Base-by-base conservation (phyloP, 1,140 invertebrate genomes). In the Sipha flava region DNA sequence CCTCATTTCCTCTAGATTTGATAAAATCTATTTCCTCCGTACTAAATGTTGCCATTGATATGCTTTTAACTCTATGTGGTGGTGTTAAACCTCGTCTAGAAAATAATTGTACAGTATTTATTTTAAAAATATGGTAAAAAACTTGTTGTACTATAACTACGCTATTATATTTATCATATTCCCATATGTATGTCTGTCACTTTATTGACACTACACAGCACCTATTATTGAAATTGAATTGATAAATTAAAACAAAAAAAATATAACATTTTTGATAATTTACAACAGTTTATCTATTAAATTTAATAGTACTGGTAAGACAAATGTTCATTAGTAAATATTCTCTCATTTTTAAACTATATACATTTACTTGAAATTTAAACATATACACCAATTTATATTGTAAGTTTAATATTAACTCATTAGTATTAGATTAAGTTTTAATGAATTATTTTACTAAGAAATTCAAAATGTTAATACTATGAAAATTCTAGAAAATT, bases 1-100 rank as follows among this genome's bases (percentile, higher is more conserved):
- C 91, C 84, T 98, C 95, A 87, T 99, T 99, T 81, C 97, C 97
- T 87, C 92, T 91, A 79, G 89, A 89, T 88, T 92, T 93, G 81
- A 99, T 89, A 84, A 94, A 92, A 85, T 97, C 95, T 84, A 99
- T 92, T 88, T 99, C 97, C 82, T 99, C 97, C 82, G 92, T 90
- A 81, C 93, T 96, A 86, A 99, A 99, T 83, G 94, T 97, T 54
- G 97, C 95, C 97, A 99, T 98, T 9, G 96, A 98, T 83, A 99
- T 98, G 45, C 97, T 98, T 87, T 99, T 99, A 37, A 98, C 96
- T 82, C 97, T 89, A 86, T 98, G 96, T 81, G 97, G 97, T 62
- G 97, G 97, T 84, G 96, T 98, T 82, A 99, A 87, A 72, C 97
- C 97, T 85, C 97, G 90, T 85, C 96, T 98, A 88, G 47, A 83